These are phyloP conservation scores for Anthopleura sola DNA, from an alignment of 64 coral and sea anemone genomes.

Conservation along the genomic window DNA sequence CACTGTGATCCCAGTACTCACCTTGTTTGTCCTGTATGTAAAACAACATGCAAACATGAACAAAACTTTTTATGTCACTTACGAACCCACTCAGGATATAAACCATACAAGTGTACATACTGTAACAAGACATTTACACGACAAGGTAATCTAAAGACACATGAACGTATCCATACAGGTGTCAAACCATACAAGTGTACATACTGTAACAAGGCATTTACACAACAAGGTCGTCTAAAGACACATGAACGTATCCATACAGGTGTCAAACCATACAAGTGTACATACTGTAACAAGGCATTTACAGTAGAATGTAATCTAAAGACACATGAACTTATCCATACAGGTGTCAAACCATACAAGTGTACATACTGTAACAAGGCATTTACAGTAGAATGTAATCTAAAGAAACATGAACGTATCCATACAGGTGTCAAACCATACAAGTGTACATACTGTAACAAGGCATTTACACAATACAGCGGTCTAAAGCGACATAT, in stretches of 20 bases:
- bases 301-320: not conserved
- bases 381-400: not conserved
- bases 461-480: not conserved
- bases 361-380: not conserved
- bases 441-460: constrained; percentile 17
- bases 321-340: not conserved
- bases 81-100: not conserved
- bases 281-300: constrained; percentile 13
- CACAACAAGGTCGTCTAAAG: not conserved
- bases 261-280: constrained; percentile 7
- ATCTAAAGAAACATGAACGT: constrained; percentile 1
- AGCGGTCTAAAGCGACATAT: not conserved
- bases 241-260: constrained; percentile 4
- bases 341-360: not conserved
- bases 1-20: not conserved
- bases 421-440: not conserved
- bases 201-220: constrained; percentile 23
- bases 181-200: constrained; percentile 19
- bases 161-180: constrained; percentile 3
- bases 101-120: constrained; percentile 8
- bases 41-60: not conserved
- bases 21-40: not conserved
- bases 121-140: constrained; percentile 8
- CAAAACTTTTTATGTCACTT: not conserved
- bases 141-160: not conserved